Evolutionary conservation across 1,140 invertebrate genomes (phyloP).

Genomic region (Brachionus sp.): DNA sequence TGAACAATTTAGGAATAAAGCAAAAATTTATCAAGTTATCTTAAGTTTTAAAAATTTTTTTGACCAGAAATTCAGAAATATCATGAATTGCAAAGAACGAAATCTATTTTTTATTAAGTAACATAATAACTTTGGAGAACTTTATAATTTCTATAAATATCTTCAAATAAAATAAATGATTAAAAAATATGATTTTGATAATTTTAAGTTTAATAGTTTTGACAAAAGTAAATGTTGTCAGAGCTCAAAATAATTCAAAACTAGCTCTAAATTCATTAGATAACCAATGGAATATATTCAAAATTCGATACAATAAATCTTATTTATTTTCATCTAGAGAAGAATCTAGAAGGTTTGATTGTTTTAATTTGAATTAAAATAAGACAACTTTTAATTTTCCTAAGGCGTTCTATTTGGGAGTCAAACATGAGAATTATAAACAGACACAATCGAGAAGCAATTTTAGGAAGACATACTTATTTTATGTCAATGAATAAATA

Average conservation of each 20-base stretch:
- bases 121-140: too few relatives aligned
- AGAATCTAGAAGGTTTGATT: background rate
- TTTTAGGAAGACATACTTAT: constrained; percentile 1
- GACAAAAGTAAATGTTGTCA: background rate
- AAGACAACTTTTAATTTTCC: background rate
- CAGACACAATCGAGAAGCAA: background rate
- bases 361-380: background rate
- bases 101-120: too few relatives aligned
- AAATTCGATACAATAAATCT: background rate
- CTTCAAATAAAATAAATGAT: too few relatives aligned
- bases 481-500: constrained; percentile 10
- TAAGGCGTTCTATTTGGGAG: background rate
- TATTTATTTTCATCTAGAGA: background rate
- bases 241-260: background rate
- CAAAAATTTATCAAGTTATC: too few relatives aligned
- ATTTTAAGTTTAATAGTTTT: too few relatives aligned
- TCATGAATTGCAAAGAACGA: too few relatives aligned
- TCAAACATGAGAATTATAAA: background rate
- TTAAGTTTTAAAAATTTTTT: too few relatives aligned
- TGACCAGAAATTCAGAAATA: too few relatives aligned
- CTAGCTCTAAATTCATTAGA: background rate
- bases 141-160: too few relatives aligned
- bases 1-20: too few relatives aligned
- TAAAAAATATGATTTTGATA: too few relatives aligned
- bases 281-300: constrained; percentile 20